Conservation (phyloP, 1,140 invertebrate species). For the Streblospio benedicti region DNA sequence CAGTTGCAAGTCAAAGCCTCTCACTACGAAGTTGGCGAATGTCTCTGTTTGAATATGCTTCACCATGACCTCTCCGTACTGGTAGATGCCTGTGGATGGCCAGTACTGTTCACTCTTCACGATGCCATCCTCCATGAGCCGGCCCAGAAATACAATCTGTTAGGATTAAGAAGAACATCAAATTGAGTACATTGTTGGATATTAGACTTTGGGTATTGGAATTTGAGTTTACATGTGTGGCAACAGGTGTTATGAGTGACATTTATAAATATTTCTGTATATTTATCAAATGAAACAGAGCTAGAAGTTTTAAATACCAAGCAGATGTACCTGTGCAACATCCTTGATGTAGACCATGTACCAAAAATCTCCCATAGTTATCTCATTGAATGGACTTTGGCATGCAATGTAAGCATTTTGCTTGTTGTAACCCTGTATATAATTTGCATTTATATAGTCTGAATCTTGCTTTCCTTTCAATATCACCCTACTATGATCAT, state of each 20-base stretch:
- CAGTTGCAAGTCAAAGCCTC: slow-evolving; percentile 22
- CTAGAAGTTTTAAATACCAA: too few relatives aligned
- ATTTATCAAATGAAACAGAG: too few relatives aligned
- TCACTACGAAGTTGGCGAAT: slow-evolving; percentile 35
- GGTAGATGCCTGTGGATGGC: slow-evolving; percentile 29
- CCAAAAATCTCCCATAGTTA: slow-evolving; percentile 36
- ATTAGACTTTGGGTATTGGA: neutral
- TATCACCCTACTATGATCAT: slow-evolving; percentile 38
- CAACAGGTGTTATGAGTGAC: slow-evolving; percentile 39
- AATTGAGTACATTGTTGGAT: neutral
- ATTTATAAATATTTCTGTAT: too few relatives aligned
- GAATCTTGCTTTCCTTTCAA: slow-evolving; percentile 29
- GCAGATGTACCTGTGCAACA: too few relatives aligned
- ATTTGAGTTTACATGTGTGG: neutral
- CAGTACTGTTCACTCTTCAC: slow-evolving; percentile 46
- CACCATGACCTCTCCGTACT: slow-evolving; percentile 31
- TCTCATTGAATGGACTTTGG: slow-evolving; percentile 40
- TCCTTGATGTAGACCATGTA: slow-evolving; percentile 36
- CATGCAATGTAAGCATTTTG: slow-evolving; percentile 39
- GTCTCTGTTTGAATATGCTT: slow-evolving; percentile 24
- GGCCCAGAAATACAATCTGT: slow-evolving; percentile 21
- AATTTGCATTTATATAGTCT: slow-evolving; percentile 94
- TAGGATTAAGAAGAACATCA: too few relatives aligned
- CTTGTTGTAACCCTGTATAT: slow-evolving; percentile 25
- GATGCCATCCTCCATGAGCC: slow-evolving; percentile 38